Evolutionary conservation across 2,113 vertebrate species (phyloP).

Genomic region (Ginglymostoma cirratum): DNA sequence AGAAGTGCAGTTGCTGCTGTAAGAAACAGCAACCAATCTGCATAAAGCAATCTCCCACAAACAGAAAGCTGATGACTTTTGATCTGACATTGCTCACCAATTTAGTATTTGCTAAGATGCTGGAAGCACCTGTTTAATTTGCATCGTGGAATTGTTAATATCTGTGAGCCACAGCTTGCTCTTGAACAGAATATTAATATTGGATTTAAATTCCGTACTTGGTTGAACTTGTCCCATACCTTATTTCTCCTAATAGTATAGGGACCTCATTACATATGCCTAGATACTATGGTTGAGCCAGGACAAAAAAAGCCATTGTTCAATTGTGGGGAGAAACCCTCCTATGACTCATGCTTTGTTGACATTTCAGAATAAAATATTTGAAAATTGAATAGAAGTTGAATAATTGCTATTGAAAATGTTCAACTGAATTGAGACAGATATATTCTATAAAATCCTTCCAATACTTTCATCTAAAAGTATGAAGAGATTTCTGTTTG

Average conservation of each 20-base stretch:
- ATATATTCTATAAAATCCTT: neutral
- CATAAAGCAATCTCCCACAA: too few relatives aligned
- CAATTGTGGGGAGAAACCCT: neutral
- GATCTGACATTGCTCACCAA: too few relatives aligned
- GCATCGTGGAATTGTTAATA: neutral
- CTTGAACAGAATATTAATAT: neutral
- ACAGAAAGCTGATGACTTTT: too few relatives aligned
- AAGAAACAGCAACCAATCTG: too few relatives aligned
- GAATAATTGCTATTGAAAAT: neutral
- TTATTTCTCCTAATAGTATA: neutral
- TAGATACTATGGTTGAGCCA: neutral
- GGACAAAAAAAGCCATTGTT: neutral
- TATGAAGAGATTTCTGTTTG: neutral
- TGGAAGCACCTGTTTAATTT: neutral
- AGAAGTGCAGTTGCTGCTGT: too few relatives aligned
- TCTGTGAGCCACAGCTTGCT: neutral
- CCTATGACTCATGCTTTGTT: neutral
- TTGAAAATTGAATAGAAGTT: neutral
- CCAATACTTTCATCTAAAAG: neutral
- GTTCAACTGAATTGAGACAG: neutral
- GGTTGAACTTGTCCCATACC: neutral
- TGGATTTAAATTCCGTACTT: neutral
- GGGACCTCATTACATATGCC: neutral
- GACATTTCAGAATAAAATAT: neutral
- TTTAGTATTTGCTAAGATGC: too few relatives aligned